Evolutionary conservation across 2,888 invertebrate species (phyloP), one percentile per base, ranked within the genome.

Genomic region (Serripes groenlandicus): DNA sequence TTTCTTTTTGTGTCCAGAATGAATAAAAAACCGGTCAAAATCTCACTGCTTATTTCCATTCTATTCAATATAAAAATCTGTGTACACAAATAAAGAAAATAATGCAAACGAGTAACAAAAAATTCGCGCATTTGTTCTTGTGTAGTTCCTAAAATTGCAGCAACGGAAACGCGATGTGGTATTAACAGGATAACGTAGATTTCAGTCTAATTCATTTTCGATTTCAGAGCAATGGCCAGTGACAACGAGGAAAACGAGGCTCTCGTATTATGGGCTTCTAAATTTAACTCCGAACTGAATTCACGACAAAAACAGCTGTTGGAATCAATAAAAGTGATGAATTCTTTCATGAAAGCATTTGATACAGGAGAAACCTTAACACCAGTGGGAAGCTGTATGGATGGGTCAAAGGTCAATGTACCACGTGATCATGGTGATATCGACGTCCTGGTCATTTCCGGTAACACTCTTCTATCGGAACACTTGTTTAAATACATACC

Each of bases 391-490:
- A 81, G 76, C 60, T 75, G 64, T 64, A 34, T 62, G 15, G 80
- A 81, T 37, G 80, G 80, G n/a, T 66, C 75, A 9, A 81, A 81
- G 58, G 68, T 81, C 7, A 75, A 70, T 7, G 21, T 49, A 5
- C 75, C 72, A 0, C 49, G 32, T 26, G 80, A 75, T 30, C 21
- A 21, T 7, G 80, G 80, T 18, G 80, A 81, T 75, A 60, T 81
- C 49, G 80, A 81, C 62, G 56, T 70, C 18, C 58, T 81, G 23
- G 23, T 81, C 3, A 21, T n/a, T 1, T 26, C 56, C n/a, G n/a
- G 71, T 15, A 75, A 62, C n/a, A 37, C 35, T 7, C 5, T 37
- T 54, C n/a, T 81, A 30, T 23, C 34, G 0, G 75, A 81, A 71
- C 21, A 26, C 21, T 42, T 72, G 32, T 75, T 81, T n/a, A 68